phyloP scores from a whole-genome alignment of 2,797 vertebrate species.

The Pipistrellus nathusii region DNA sequence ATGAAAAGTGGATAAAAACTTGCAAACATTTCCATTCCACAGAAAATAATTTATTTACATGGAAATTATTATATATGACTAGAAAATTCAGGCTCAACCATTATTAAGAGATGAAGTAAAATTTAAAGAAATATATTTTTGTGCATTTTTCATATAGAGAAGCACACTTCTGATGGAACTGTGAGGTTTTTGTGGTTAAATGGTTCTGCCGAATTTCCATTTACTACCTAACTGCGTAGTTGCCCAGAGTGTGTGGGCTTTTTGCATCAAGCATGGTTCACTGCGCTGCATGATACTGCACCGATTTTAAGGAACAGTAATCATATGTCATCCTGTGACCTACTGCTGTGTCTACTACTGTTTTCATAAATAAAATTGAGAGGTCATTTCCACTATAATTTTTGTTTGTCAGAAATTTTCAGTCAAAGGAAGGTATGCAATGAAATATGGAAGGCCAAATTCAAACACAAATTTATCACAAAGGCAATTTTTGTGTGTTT shows the following conservation, averaged over 20 bases:
- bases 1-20: not conserved
- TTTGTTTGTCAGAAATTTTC: slow-evolving; percentile 66
- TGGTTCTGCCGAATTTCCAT: not conserved
- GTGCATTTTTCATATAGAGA: not conserved
- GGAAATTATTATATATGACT: not conserved
- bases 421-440: slow-evolving; percentile 49
- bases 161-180: not conserved
- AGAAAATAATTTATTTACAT: not conserved
- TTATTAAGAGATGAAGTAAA: not conserved
- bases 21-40: not conserved
- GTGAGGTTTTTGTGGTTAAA: not conserved
- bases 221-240: not conserved
- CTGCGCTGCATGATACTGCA: not conserved
- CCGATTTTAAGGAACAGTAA: slow-evolving; percentile 65
- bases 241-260: not conserved
- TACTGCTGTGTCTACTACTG: slow-evolving; percentile 47
- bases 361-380: slow-evolving; percentile 76
- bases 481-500: slow-evolving; percentile 27
- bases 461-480: slow-evolving; percentile 61
- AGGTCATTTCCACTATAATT: slow-evolving; percentile 79
- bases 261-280: not conserved
- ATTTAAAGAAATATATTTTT: not conserved
- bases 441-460: slow-evolving; percentile 29
- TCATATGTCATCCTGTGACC: slow-evolving; percentile 71
- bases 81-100: not conserved